Percentiles rank a stretch among this genome's conserved stretches.
These are phyloP conservation scores for Parauchenoglanis punctatus DNA, from an alignment of 2,797 vertebrate genomes.

Conservation along the genomic window DNA sequence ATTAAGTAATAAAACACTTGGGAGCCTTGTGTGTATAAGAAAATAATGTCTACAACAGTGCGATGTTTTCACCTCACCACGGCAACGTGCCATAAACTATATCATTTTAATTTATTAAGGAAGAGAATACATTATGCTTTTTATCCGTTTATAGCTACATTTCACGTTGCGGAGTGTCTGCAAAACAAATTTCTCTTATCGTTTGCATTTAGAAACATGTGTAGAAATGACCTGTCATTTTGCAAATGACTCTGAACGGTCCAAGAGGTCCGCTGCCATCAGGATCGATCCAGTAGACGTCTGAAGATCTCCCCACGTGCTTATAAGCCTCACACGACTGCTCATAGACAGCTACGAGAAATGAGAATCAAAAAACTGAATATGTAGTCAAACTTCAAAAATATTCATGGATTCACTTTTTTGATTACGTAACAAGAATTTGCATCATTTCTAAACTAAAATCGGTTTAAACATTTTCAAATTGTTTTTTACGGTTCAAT, in stretches of 20 bases:
- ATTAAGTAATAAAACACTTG: neutral
- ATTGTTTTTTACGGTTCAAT: neutral
- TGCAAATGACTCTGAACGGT: slow-evolving; percentile 94
- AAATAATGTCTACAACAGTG: neutral
- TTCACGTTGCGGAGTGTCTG: neutral
- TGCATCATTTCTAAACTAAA: neutral
- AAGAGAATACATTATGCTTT: neutral
- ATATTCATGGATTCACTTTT: neutral
- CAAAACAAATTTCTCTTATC: neutral
- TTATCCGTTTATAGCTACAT: neutral
- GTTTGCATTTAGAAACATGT: neutral
- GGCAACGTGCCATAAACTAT: too few species aligned
- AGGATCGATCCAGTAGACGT: slow-evolving; percentile 95
- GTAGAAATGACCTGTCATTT: slow-evolving; percentile 91
- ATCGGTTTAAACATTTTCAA: neutral
- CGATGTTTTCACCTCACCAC: neutral
- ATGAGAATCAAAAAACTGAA: neutral
- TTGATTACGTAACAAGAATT: neutral
- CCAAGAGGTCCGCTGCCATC: slow-evolving; percentile 92
- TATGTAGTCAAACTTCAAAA: neutral
- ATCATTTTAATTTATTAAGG: neutral
- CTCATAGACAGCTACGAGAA: slow-evolving; percentile 86
- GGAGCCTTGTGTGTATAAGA: neutral
- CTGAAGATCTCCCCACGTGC: slow-evolving; percentile 91
- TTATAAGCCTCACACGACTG: slow-evolving; percentile 98